Conservation (phyloP, 1,140 invertebrate species). For the Ganaspis sp. region DNA sequence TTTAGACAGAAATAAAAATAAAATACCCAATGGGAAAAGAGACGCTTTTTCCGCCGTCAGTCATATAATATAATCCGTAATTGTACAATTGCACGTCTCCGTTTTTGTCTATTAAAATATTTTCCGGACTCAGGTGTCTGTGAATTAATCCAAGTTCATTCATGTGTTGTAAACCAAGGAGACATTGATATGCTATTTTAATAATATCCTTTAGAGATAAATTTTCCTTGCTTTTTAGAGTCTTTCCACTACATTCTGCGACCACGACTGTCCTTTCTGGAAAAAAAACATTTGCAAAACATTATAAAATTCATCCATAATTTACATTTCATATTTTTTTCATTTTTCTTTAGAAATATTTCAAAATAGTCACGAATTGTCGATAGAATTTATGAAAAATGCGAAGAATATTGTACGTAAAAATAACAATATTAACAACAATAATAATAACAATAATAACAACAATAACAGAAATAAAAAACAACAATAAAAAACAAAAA, state of each 20-base stretch:
- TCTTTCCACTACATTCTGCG: constrained; percentile 88
- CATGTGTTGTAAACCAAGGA: constrained; percentile 85
- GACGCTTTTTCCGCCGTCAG: constrained; percentile 88
- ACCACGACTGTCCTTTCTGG: constrained; percentile 93
- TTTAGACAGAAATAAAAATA: no score
- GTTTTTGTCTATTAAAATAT: constrained; percentile 86
- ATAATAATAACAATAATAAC: no score
- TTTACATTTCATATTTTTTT: background rate
- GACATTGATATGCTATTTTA: constrained; percentile 82
- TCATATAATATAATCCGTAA: constrained; percentile 95
- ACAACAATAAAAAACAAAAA: no score
- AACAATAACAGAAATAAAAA: no score
- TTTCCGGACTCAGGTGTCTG: constrained; percentile 88
- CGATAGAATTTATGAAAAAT: no score
- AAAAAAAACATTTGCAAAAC: constrained; percentile 67
- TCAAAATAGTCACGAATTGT: no score
- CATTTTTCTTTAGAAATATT: no score
- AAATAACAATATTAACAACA: no score
- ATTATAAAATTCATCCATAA: constrained; percentile 40
- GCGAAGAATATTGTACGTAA: no score
- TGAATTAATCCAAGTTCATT: constrained; percentile 86
- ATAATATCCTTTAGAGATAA: constrained; percentile 77
- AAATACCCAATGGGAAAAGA: constrained; percentile 93
- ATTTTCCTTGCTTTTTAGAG: constrained; percentile 72
- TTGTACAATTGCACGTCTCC: constrained; percentile 91